phyloP scores from a whole-genome alignment of 2,113 vertebrate species.

The Periophthalmodon schlosseri region DNA sequence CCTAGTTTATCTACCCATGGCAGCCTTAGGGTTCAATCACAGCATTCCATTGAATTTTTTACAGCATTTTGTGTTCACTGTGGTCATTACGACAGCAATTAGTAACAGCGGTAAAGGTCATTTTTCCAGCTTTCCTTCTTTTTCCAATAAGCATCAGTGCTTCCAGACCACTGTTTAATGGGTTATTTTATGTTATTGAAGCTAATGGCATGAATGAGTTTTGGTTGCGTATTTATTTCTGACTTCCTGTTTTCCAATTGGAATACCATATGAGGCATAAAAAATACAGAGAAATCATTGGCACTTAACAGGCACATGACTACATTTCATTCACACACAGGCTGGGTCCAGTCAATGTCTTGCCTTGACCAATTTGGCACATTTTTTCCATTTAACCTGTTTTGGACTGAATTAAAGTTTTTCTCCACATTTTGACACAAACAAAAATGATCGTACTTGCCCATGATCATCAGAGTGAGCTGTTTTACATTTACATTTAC shows the following conservation, averaged over 20 bases:
- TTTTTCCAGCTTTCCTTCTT: not conserved
- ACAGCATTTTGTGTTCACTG: conserved; percentile 16
- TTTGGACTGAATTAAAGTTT: too few species aligned
- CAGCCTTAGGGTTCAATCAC: conserved; percentile 20
- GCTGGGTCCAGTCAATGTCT: not conserved
- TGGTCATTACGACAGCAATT: conserved; percentile 23
- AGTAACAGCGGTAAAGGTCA: conserved; percentile 23
- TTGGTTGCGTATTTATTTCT: not conserved
- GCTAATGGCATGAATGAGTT: not conserved
- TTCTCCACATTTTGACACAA: too few species aligned
- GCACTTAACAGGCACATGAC: not conserved
- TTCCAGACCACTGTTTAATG: not conserved
- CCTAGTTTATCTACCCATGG: conserved; percentile 30
- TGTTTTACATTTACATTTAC: too few species aligned
- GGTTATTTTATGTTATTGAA: not conserved
- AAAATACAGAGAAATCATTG: not conserved
- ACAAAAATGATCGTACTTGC: too few species aligned
- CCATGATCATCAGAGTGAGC: too few species aligned
- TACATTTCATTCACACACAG: not conserved
- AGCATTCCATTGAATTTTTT: conserved; percentile 19
- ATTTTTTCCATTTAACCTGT: too few species aligned
- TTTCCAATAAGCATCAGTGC: conserved; percentile 9
- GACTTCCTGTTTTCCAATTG: too few species aligned
- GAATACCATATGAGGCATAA: too few species aligned
- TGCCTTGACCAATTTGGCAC: not conserved